Percentiles rank a stretch among this genome's conserved stretches.
These are phyloP conservation scores for Speoplatyrhinus poulsoni DNA, from an alignment of 2,113 vertebrate genomes.

Conservation along the genomic window DNA sequence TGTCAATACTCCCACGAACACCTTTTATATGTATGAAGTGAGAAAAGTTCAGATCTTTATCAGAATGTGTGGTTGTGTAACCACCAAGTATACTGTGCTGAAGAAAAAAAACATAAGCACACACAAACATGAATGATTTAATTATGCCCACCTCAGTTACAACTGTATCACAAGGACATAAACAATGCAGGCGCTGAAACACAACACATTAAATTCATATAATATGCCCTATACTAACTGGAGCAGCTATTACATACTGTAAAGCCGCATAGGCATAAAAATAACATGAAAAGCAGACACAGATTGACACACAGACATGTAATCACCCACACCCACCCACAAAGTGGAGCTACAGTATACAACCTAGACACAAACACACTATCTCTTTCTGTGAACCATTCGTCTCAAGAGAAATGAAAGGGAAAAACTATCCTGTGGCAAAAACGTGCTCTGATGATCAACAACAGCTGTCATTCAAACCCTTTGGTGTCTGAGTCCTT, in stretches of 20 bases:
- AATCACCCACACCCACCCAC: background rate
- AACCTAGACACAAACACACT: background rate
- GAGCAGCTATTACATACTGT: background rate
- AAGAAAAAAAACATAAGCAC: background rate
- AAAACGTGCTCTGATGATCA: slow-evolving; percentile 53
- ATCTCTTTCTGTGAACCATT: slow-evolving; percentile 24
- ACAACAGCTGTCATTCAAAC: slow-evolving; percentile 56
- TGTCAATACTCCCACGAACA: slow-evolving; percentile 29
- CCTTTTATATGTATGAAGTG: slow-evolving; percentile 18
- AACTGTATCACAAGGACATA: slow-evolving; percentile 54
- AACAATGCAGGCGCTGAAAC: slow-evolving; percentile 64
- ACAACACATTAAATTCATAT: slow-evolving; percentile 21
- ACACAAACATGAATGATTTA: slow-evolving; percentile 58
- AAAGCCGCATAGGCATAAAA: background rate
- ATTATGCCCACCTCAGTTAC: slow-evolving; percentile 49
- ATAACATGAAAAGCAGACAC: background rate
- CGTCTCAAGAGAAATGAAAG: slow-evolving; percentile 37
- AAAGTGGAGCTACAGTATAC: background rate
- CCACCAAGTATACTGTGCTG: background rate
- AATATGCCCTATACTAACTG: slow-evolving; percentile 35
- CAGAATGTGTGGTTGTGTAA: background rate
- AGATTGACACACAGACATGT: background rate
- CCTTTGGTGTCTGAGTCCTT: slow-evolving; percentile 24
- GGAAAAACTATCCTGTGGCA: slow-evolving; percentile 35
- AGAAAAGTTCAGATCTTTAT: slow-evolving; percentile 10